Evolutionary conservation across 2,888 invertebrate species (phyloP).

Genomic region (Cheilosia impressa): DNA sequence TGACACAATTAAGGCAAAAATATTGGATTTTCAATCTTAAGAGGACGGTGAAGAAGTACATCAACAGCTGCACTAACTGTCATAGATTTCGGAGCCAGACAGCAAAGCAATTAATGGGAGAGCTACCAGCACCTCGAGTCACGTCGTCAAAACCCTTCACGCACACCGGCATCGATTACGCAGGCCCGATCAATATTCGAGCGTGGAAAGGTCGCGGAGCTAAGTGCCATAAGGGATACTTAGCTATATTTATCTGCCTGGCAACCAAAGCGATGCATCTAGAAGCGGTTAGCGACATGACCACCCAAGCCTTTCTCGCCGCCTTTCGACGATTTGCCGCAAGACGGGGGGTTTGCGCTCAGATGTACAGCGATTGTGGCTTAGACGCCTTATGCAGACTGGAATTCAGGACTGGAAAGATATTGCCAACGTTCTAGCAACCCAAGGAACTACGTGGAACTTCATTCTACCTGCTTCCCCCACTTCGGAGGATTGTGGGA

Average conservation of each 20-base stretch:
- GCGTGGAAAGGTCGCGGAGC: constrained; percentile 57
- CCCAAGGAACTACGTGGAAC: constrained; percentile 76
- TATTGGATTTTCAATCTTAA: background rate
- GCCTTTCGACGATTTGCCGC: constrained; percentile 76
- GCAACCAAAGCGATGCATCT: constrained; percentile 71
- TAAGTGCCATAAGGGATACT: constrained; percentile 75
- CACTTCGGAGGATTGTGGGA: constrained; percentile 57
- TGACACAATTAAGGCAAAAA: background rate
- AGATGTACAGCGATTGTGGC: constrained; percentile 77
- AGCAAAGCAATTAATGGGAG: constrained; percentile 72
- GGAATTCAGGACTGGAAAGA: constrained; percentile 9
- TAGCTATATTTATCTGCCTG: constrained; percentile 77
- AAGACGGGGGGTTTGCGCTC: constrained; percentile 75
- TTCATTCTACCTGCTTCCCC: constrained; percentile 75
- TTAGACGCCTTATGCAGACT: constrained; percentile 6
- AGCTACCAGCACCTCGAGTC: constrained; percentile 71
- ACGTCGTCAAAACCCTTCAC: background rate
- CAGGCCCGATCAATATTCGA: constrained; percentile 70
- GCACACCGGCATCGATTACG: constrained; percentile 73
- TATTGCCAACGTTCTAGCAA: background rate
- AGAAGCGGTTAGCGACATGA: constrained; percentile 62
- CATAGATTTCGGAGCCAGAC: constrained; percentile 16
- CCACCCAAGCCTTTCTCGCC: constrained; percentile 76
- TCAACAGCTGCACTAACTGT: constrained; percentile 55
- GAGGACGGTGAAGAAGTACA: background rate